Percentiles rank a stretch among this genome's conserved stretches.
These are phyloP conservation scores for Metallyticus violacea DNA, from an alignment of 2,888 invertebrate genomes.

Conservation along the genomic window DNA sequence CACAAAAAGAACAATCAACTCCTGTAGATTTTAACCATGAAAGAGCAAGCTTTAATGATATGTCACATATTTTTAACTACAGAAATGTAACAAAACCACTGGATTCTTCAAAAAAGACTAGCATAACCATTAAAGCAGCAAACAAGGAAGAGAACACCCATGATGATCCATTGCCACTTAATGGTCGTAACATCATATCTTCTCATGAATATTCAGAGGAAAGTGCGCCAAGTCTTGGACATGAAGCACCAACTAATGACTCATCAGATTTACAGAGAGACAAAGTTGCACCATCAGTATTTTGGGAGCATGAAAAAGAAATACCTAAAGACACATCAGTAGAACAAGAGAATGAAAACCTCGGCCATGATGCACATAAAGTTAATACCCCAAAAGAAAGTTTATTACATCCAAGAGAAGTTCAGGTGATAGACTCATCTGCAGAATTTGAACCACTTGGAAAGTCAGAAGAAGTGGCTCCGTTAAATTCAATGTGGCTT, in stretches of 20 bases:
- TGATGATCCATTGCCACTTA: background rate
- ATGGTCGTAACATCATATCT: background rate
- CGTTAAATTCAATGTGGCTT: background rate
- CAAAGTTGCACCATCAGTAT: too few relatives aligned
- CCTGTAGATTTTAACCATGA: background rate
- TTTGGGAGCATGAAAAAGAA: too few relatives aligned
- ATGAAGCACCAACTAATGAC: too few relatives aligned
- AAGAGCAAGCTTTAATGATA: background rate
- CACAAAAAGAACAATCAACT: background rate
- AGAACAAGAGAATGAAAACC: too few relatives aligned
- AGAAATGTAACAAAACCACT: background rate
- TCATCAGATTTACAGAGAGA: too few relatives aligned
- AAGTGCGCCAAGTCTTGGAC: too few relatives aligned
- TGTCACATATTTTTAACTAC: background rate
- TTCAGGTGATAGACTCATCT: background rate
- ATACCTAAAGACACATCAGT: too few relatives aligned
- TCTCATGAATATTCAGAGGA: background rate
- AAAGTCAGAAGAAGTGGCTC: background rate
- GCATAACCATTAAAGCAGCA: background rate
- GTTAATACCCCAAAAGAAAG: too few relatives aligned
- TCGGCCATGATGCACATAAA: too few relatives aligned
- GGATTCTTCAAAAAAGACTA: background rate
- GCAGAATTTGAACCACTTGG: background rate
- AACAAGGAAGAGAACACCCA: background rate
- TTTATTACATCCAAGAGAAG: background rate